phyloP scores from a whole-genome alignment of 2,888 invertebrate species.

The Melieria crassipennis region DNA sequence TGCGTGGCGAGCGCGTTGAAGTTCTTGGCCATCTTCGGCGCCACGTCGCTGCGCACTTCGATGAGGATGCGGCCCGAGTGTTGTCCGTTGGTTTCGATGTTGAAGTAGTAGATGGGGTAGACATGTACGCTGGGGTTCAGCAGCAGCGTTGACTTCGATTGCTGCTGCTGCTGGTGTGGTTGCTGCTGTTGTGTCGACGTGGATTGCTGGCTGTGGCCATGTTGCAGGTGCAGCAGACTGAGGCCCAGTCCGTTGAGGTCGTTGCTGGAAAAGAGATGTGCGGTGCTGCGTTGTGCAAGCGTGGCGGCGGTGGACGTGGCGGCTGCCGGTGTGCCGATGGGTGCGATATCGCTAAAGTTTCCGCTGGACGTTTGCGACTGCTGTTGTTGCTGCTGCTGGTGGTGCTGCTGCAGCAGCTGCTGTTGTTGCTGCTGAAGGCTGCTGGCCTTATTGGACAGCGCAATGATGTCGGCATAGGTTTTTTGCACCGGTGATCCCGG shows the following conservation, averaged over 20 bases:
- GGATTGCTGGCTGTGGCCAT: conserved; percentile 31
- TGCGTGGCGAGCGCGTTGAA: conserved; percentile 78
- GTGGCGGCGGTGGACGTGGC: conserved; percentile 31
- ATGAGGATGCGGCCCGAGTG: conserved; percentile 79
- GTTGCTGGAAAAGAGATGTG: conserved; percentile 38
- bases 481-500: conserved; percentile 41
- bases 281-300: conserved; percentile 31
- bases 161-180: conserved; percentile 43
- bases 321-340: conserved; percentile 39
- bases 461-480: conserved; percentile 58
- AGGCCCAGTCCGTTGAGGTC: conserved; percentile 46
- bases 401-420: conserved; percentile 34
- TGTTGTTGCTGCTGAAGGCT: conserved; percentile 47
- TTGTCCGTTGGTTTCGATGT: conserved; percentile 78
- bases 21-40: conserved; percentile 84
- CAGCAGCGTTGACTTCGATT: conserved; percentile 60
- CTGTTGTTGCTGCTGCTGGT: conserved; percentile 29
- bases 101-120: conserved; percentile 80
- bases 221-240: conserved; percentile 40
- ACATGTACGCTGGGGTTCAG: conserved; percentile 69
- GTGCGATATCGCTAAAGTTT: conserved; percentile 35
- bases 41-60: conserved; percentile 80
- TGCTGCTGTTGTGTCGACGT: conserved; percentile 19
- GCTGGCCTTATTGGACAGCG: conserved; percentile 44
- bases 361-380: conserved; percentile 26